Percentiles rank a stretch among this genome's conserved stretches.
Evolutionary conservation across 1,140 invertebrate species (phyloP).

Genomic region (Lycorma delicatula): DNA sequence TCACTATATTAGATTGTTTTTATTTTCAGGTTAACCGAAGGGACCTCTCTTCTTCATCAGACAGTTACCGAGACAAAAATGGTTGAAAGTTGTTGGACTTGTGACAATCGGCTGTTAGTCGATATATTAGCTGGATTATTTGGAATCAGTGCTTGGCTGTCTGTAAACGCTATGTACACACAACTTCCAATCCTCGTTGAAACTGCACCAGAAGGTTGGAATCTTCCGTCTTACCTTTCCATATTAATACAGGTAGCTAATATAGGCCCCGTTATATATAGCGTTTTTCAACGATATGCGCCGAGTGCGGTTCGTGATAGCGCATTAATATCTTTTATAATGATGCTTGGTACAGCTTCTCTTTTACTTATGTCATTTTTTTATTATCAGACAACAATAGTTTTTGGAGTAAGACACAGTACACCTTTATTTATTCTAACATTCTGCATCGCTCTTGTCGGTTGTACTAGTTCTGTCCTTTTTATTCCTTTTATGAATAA

Average conservation of each 20-base stretch:
- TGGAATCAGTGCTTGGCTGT: constrained; percentile 83
- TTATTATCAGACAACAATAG: constrained; percentile 47
- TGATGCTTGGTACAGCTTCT: constrained; percentile 51
- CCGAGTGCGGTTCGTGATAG: constrained; percentile 47
- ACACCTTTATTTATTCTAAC: constrained; percentile 63
- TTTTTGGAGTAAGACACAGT: constrained; percentile 51
- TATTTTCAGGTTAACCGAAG: neutral
- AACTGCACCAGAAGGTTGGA: constrained; percentile 79
- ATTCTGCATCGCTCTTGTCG: constrained; percentile 74
- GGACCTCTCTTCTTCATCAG: neutral
- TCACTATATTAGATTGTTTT: neutral
- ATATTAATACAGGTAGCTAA: no score
- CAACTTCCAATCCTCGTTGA: constrained; percentile 78
- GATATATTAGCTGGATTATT: constrained; percentile 68
- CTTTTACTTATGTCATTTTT: constrained; percentile 62
- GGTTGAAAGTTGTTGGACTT: neutral
- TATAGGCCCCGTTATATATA: constrained; percentile 67
- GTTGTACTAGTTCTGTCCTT: constrained; percentile 84
- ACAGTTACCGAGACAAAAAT: neutral
- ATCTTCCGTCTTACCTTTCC: constrained; percentile 73
- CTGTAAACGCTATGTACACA: constrained; percentile 82
- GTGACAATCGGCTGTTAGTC: constrained; percentile 33
- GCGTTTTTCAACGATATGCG: constrained; percentile 41
- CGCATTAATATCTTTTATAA: constrained; percentile 55
- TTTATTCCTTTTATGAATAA: constrained; percentile 86